Base-by-base conservation (phyloP, 2,888 invertebrate species). In the Ophonus ardosiacus region DNA sequence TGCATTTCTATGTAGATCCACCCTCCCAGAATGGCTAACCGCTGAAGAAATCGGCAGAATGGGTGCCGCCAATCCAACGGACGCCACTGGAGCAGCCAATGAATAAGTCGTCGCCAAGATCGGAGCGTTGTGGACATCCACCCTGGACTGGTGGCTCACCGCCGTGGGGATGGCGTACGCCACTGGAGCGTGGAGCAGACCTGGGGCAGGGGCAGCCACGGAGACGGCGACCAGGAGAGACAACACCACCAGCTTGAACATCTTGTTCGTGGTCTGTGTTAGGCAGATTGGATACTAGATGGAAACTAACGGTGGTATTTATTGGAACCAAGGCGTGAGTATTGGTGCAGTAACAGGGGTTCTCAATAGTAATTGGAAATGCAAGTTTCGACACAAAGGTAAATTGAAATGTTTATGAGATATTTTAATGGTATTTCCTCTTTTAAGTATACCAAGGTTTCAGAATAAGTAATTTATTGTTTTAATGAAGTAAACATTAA, bases 171-270 rank as follows among this genome's bases (percentile, higher is more conserved):
- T 74, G 8, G 85, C 86, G 74, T 90, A 88, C 87, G 89, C 88
- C 79, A 86, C 89, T 21, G 89, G 78, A 87, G 68, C 51, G 87
- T 87, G 57, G 87, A 71, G 59, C 82, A 74, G 89, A 89, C 87
- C 91, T 86, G 86, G 91, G 88, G 87, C 91, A 0, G 85, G 86
- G 86, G 84, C 81, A 43, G 85, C 83, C 18, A 79, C 15, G 79
- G 80, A 84, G 31, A 82, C 63, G 17, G 84, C 81, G 31, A 82
- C 81, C 59, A 85, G 65, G 71, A 61, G 18, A 38, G 18, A 59
- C 84, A 78, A 85, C 85, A 63, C 85, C 85, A 78, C 84, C 86
- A 86, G 79, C 61, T 84, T 84, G 59, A 86, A 86, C 86, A 86
- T 86, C 59, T 74, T 86, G 80, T n/a, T 24, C 56, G 43, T 68